Evolutionary conservation across 2,113 vertebrate genomes (phyloP).

Genomic region (Vulpes lagopus): DNA sequence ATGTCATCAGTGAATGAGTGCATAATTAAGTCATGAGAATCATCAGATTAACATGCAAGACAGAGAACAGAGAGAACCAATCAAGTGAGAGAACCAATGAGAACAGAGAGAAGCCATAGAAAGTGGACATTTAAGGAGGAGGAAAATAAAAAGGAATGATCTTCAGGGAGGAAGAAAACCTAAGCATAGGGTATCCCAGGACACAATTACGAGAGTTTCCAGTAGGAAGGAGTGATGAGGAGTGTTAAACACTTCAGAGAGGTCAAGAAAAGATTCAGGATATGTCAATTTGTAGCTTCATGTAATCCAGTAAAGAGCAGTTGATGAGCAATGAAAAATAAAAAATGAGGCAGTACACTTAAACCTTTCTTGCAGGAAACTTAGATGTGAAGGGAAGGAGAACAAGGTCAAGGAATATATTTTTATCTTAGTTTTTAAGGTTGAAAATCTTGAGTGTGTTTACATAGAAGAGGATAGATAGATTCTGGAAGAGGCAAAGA

Average conservation of each 20-base stretch:
- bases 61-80: not conserved
- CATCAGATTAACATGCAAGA: not conserved
- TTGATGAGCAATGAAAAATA: not conserved
- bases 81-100: not conserved
- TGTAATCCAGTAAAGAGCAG: not conserved
- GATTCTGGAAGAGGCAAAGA: not conserved
- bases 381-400: not conserved
- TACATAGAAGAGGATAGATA: not conserved
- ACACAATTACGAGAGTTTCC: not conserved
- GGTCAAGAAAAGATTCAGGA: not conserved
- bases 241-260: not conserved
- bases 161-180: not conserved
- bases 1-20: not conserved
- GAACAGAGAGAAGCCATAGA: not conserved
- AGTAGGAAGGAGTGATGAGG: not conserved
- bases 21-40: not conserved
- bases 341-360: not conserved
- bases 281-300: not conserved
- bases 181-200: not conserved
- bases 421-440: not conserved
- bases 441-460: constrained; percentile 31
- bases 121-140: constrained; percentile 16
- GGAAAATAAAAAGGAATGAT: not conserved
- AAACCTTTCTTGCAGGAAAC: not conserved
- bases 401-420: not conserved